Conservation (phyloP, 2,113 vertebrate species). For the Theristicus caerulescens region DNA sequence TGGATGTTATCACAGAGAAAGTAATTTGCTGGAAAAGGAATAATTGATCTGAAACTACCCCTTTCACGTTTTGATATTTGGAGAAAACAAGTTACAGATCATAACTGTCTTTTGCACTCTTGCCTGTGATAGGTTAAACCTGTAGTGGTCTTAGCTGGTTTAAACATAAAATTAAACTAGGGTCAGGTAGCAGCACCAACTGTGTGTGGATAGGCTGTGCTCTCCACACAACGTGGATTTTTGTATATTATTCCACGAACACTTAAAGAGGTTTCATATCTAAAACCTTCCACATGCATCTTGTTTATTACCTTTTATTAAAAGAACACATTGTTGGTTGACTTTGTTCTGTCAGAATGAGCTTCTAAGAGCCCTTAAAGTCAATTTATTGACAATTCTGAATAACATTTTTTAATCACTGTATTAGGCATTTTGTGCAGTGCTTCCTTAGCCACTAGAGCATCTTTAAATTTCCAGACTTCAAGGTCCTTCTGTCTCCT, state of each 20-base stretch:
- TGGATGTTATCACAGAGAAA: conserved; percentile 22
- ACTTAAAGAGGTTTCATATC: neutral
- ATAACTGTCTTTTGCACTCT: neutral
- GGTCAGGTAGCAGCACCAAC: neutral
- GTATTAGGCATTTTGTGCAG: neutral
- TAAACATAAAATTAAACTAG: neutral
- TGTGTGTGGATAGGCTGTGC: neutral
- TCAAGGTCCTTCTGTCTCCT: neutral
- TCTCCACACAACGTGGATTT: neutral
- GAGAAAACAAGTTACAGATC: neutral
- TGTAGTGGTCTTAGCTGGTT: neutral
- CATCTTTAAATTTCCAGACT: neutral
- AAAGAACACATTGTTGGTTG: neutral
- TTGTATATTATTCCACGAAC: neutral
- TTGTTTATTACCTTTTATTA: neutral
- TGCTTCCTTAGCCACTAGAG: neutral
- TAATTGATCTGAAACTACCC: neutral
- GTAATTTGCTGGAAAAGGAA: conserved; percentile 14
- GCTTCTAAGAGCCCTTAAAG: neutral
- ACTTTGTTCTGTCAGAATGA: neutral
- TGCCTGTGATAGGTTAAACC: neutral
- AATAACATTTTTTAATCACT: neutral
- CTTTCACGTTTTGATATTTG: neutral
- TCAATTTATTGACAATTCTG: neutral
- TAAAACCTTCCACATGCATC: neutral